Conservation (phyloP, 2,797 vertebrate species). For the Podarcis siculus region DNA sequence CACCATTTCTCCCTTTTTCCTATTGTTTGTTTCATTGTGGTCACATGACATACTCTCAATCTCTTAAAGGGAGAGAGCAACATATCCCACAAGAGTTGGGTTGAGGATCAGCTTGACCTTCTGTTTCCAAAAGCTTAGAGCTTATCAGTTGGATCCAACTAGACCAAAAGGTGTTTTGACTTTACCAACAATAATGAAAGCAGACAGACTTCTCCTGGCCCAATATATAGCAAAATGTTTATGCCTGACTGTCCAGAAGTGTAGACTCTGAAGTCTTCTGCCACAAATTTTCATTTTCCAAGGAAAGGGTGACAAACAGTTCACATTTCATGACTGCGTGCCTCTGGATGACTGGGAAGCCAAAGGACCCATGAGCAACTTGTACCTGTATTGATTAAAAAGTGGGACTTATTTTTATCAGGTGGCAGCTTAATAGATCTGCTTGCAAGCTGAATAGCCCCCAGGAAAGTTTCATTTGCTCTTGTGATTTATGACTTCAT, state of each 20-base stretch:
- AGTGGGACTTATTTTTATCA: slow-evolving; percentile 18
- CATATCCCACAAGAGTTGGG: neutral
- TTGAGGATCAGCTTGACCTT: neutral
- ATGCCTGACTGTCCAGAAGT: no score
- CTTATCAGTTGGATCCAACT: neutral
- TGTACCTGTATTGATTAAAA: slow-evolving; percentile 33
- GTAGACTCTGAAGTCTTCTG: neutral
- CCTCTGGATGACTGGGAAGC: neutral
- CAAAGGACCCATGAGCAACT: neutral
- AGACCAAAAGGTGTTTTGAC: neutral
- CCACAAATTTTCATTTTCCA: neutral
- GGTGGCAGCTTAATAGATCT: slow-evolving; percentile 24
- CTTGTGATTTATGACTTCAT: slow-evolving; percentile 27
- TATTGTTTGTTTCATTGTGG: neutral
- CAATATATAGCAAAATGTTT: neutral
- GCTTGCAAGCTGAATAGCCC: slow-evolving; percentile 12
- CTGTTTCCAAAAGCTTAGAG: neutral
- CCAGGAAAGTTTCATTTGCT: slow-evolving; percentile 21
- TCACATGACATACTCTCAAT: neutral
- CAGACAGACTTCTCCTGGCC: neutral
- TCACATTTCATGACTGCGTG: neutral
- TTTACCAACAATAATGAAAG: neutral
- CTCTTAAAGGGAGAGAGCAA: neutral
- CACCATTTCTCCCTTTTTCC: neutral
- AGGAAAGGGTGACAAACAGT: neutral